Percentiles rank a stretch among this genome's conserved stretches.
Evolutionary conservation across 35 echinoderm and acorn worm genomes (phyloP).

Genomic region (Stichopus chloronotus): DNA sequence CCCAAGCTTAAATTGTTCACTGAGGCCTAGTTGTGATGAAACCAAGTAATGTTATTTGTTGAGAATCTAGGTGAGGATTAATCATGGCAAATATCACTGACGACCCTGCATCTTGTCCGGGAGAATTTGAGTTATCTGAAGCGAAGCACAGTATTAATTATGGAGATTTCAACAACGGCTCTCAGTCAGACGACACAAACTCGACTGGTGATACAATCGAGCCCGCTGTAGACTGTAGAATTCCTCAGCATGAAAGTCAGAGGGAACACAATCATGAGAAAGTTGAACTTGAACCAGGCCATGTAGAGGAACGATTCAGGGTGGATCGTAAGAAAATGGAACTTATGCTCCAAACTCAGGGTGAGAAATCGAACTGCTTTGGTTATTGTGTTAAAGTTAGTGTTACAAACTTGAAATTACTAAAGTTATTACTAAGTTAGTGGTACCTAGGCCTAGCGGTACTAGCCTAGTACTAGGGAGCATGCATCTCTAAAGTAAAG

Average conservation of each 20-base stretch:
- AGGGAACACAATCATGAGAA: not conserved
- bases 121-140: not conserved
- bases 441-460: no score
- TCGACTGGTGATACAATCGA: slow-evolving; percentile 24
- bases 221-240: not conserved
- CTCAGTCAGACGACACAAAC: slow-evolving; percentile 39
- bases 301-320: slow-evolving; percentile 89
- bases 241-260: not conserved
- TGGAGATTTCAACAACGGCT: slow-evolving; percentile 29
- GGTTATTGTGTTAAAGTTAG: no score
- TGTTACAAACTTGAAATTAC: no score
- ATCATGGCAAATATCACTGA: not conserved
- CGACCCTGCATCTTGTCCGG: not conserved
- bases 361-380: not conserved
- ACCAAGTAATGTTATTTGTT: no score
- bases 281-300: slow-evolving; percentile 66
- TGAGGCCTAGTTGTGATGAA: no score
- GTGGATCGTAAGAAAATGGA: slow-evolving; percentile 98
- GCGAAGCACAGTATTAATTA: not conserved
- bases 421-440: no score
- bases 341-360: slow-evolving; percentile 67
- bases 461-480: no score
- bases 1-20: no score
- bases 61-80: not conserved
- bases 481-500: no score